These are phyloP conservation scores for Podarcis lilfordi DNA, from an alignment of 2,797 vertebrate species.

Conservation along the genomic window DNA sequence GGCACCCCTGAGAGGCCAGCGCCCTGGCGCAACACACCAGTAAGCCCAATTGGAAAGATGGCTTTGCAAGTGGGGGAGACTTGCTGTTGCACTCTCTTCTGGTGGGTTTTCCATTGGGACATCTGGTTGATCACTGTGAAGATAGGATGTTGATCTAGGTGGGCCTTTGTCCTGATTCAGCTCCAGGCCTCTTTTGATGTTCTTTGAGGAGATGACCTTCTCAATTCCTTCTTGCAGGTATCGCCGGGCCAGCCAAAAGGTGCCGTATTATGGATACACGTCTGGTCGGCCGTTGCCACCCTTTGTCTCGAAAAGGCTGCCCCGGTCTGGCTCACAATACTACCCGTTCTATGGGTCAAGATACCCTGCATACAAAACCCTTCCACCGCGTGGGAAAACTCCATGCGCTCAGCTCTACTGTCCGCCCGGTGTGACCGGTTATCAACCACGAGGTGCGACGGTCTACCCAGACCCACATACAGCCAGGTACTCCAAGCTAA, in stretches of 20 bases:
- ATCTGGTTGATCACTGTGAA: too few relatives aligned
- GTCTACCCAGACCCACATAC: background rate
- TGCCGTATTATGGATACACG: slow-evolving; percentile 16
- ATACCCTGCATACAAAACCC: background rate
- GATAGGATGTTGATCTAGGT: too few relatives aligned
- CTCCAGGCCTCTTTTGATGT: too few relatives aligned
- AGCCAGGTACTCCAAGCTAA: background rate
- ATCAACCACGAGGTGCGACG: background rate
- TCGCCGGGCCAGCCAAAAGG: background rate
- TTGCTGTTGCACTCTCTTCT: too few relatives aligned
- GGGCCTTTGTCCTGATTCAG: too few relatives aligned
- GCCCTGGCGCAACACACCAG: too few relatives aligned
- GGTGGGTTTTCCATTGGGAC: too few relatives aligned
- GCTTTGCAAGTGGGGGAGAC: too few relatives aligned
- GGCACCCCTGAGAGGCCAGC: too few relatives aligned
- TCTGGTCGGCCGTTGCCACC: background rate
- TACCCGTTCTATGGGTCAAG: background rate
- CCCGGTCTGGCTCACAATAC: background rate
- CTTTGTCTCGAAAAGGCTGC: background rate
- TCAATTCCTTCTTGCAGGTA: background rate
- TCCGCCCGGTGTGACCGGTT: background rate
- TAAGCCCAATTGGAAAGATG: too few relatives aligned
- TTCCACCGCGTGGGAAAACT: background rate
- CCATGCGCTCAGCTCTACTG: background rate
- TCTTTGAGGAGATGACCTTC: background rate